Evolutionary conservation across 1,140 invertebrate genomes (phyloP).

Genomic region (Zelostemma sp.): DNA sequence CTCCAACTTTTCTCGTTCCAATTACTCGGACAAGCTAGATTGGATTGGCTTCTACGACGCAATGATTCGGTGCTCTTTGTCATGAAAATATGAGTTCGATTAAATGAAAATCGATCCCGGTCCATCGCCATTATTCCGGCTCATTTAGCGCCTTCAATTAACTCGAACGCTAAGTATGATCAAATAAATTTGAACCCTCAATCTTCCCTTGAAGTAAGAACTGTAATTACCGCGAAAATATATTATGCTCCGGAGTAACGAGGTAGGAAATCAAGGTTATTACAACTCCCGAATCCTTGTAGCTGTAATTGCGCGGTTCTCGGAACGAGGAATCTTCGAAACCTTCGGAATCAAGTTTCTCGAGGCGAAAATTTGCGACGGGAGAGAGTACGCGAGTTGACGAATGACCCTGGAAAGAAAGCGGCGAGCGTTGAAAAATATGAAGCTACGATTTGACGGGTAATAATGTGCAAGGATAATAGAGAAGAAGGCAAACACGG

Average conservation of each 20-base stretch:
- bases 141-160: not conserved
- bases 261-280: conserved; percentile 49
- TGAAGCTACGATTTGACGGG: not conserved
- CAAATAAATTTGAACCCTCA: not conserved
- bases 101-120: not conserved
- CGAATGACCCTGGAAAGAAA: not conserved
- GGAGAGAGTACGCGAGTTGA: not conserved
- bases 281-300: conserved; percentile 43
- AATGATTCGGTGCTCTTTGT: too few relatives aligned
- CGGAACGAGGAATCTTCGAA: not conserved
- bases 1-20: conserved; percentile 6
- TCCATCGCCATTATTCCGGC: not conserved
- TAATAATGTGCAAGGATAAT: not conserved
- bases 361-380: conserved; percentile 2
- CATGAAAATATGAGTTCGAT: too few relatives aligned
- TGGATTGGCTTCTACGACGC: not conserved
- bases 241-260: conserved; percentile 17
- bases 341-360: conserved; percentile 1
- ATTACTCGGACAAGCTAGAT: not conserved
- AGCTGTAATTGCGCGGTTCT: conserved; percentile 22
- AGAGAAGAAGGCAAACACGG: too few relatives aligned
- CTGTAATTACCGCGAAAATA: conserved; percentile 52
- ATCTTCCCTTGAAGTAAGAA: conserved; percentile 13
- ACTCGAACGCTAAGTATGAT: not conserved
- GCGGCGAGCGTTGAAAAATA: conserved; percentile 14